These are phyloP conservation scores for Colletes latitarsis DNA, from an alignment of 1,140 invertebrate genomes.

Conservation along the genomic window DNA sequence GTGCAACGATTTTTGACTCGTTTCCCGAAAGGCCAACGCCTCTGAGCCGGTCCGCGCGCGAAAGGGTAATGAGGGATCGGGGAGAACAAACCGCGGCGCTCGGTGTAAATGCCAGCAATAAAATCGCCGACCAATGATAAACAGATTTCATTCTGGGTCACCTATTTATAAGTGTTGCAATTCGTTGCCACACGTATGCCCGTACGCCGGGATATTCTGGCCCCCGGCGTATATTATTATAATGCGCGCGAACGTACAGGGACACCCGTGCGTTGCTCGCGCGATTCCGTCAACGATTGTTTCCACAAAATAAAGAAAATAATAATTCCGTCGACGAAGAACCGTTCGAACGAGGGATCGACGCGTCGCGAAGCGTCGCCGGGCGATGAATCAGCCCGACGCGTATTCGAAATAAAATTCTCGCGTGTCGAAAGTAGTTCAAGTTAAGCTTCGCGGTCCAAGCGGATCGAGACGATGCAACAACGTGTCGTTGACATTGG, in stretches of 20 bases:
- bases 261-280: not conserved
- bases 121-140: conserved; percentile 70
- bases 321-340: no score
- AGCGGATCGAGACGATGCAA: not conserved
- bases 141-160: conserved; percentile 75
- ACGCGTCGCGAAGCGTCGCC: no score
- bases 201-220: conserved; percentile 63
- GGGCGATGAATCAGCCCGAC: not conserved
- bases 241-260: not conserved
- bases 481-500: conserved; percentile 45
- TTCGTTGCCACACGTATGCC: conserved; percentile 63
- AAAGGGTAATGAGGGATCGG: conserved; percentile 48
- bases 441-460: conserved; percentile 43
- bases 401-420: conserved; percentile 21
- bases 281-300: not conserved
- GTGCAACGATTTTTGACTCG: conserved; percentile 24
- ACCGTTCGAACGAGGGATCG: no score
- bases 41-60: conserved; percentile 45
- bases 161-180: conserved; percentile 73
- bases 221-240: conserved; percentile 42
- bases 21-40: conserved; percentile 20
- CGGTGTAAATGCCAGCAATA: conserved; percentile 61
- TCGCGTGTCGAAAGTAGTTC: conserved; percentile 29
- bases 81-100: conserved; percentile 36
- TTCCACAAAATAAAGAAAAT: no score